These are phyloP conservation scores for Heteromormyrus szaboi DNA, from an alignment of 2,797 vertebrate species.

Conservation along the genomic window DNA sequence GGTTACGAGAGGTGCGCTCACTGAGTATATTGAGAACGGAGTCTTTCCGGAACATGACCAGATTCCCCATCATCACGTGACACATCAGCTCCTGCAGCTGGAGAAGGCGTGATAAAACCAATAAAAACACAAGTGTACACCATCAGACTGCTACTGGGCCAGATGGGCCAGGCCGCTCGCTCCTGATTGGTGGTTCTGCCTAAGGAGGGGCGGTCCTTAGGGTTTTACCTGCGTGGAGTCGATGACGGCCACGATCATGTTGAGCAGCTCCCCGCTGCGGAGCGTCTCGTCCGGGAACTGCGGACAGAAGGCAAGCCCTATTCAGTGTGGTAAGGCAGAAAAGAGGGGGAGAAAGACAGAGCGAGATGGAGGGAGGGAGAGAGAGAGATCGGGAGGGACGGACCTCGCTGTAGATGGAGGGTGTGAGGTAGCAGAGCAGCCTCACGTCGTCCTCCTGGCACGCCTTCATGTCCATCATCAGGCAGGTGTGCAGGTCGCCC, in stretches of 20 bases:
- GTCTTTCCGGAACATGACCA: constrained; percentile 96
- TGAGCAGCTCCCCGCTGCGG: constrained; percentile 85
- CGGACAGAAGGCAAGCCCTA: not conserved
- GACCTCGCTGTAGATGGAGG: constrained; percentile 89
- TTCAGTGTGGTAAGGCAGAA: not conserved
- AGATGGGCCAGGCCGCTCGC: not conserved
- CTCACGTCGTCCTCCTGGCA: constrained; percentile 91
- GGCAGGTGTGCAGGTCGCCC: constrained; percentile 87
- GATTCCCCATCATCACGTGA: constrained; percentile 95
- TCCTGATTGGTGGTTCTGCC: not conserved
- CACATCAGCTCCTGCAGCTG: constrained; percentile 95
- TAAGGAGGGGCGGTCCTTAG: not conserved
- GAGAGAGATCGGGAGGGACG: not conserved
- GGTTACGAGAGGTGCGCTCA: constrained; percentile 51
- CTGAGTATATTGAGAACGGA: constrained; percentile 93
- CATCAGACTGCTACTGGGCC: not conserved
- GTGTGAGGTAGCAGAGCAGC: constrained; percentile 89
- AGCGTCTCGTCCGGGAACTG: constrained; percentile 93
- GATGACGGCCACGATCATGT: constrained; percentile 95
- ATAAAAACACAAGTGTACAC: too few relatives aligned
- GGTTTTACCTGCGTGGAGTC: constrained; percentile 77
- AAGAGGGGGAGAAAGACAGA: not conserved
- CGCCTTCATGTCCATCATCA: constrained; percentile 99
- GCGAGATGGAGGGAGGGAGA: not conserved
- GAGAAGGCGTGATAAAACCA: not conserved